Evolutionary conservation across 2,888 invertebrate species (phyloP).

Genomic region (Balanococcus diminutus): DNA sequence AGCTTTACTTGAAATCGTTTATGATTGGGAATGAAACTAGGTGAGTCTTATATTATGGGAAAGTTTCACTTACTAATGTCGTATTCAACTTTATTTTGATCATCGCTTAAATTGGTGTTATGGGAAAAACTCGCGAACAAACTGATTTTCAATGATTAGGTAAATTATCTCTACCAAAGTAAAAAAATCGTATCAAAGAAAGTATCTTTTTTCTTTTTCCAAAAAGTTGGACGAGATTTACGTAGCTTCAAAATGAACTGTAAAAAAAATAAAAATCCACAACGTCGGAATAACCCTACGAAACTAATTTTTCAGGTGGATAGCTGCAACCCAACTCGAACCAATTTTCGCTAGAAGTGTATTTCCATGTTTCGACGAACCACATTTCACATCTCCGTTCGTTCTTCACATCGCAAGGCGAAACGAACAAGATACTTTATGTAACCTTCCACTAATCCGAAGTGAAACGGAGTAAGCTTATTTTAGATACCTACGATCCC

Average conservation of each 20-base stretch:
- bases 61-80: no score
- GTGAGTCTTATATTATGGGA: background rate
- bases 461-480: background rate
- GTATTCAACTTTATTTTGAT: no score
- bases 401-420: background rate
- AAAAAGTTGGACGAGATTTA: no score
- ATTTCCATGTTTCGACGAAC: conserved; percentile 89
- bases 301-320: conserved; percentile 66
- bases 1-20: background rate
- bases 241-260: no score
- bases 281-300: background rate
- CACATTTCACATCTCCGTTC: conserved; percentile 76
- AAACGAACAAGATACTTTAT: conserved; percentile 25
- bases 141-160: no score
- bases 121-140: no score
- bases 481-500: background rate
- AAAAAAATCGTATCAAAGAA: no score
- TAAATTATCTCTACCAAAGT: no score
- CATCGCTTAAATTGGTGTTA: no score
- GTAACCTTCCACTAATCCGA: conserved; percentile 32
- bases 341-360: conserved; percentile 78
- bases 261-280: background rate
- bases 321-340: conserved; percentile 81
- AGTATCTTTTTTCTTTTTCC: no score
- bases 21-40: background rate